Conservation (phyloP, 2,113 vertebrate genomes). For the Callorhinus ursinus region DNA sequence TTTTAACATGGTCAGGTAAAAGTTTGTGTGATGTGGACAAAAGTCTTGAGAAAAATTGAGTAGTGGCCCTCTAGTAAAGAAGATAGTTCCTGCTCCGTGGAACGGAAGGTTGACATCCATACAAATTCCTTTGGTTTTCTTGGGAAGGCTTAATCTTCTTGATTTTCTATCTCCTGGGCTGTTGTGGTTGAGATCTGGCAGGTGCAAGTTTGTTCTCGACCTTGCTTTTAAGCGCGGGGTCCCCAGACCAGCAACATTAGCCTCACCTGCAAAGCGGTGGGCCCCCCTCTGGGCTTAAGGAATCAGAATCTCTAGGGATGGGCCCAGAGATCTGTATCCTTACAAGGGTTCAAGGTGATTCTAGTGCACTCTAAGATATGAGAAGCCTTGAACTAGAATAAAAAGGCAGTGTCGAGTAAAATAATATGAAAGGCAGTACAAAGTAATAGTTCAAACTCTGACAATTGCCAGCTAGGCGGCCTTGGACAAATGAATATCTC, state of each 20-base stretch:
- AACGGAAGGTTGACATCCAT: background rate
- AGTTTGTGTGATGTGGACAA: background rate
- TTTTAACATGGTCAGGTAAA: background rate
- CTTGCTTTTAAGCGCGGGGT: background rate
- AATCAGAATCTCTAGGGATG: background rate
- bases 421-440: background rate
- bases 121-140: background rate
- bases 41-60: background rate
- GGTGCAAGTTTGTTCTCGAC: background rate
- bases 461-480: background rate
- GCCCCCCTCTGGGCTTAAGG: background rate
- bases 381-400: background rate
- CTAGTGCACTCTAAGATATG: background rate
- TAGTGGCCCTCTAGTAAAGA: background rate
- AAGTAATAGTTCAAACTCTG: background rate
- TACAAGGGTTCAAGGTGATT: background rate
- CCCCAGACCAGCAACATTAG: background rate
- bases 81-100: background rate
- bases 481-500: background rate
- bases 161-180: background rate
- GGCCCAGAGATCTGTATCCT: background rate
- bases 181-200: background rate
- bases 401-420: background rate
- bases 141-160: slow-evolving; percentile 18
- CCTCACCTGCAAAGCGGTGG: background rate